Percentiles rank a stretch among this genome's conserved stretches.
These are phyloP conservation scores for Hoplodrina ambigua DNA, from an alignment of 2,888 invertebrate genomes.

Conservation along the genomic window DNA sequence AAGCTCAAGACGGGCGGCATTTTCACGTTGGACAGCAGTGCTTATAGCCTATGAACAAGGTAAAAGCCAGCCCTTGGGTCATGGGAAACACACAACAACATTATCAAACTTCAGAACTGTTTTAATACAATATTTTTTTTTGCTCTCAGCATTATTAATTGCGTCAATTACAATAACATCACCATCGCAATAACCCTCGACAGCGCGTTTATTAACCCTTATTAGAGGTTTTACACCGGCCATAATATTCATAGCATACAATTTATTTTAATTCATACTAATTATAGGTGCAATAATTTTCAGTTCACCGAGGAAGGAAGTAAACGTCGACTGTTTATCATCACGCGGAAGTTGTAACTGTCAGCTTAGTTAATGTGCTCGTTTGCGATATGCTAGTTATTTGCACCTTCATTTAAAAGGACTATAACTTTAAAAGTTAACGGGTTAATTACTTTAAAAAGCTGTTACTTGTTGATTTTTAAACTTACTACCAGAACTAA, in stretches of 20 bases:
- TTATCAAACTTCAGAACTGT: not conserved
- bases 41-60: no score
- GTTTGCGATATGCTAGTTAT: slow-evolving; percentile 19
- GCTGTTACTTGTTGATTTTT: not conserved
- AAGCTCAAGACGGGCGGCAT: no score
- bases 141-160: slow-evolving; percentile 29
- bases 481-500: not conserved
- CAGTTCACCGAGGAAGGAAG: slow-evolving; percentile 22
- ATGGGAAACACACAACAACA: no score
- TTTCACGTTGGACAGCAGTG: no score
- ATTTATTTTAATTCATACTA: slow-evolving; percentile 53
- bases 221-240: slow-evolving; percentile 46
- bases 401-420: slow-evolving; percentile 9
- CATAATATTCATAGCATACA: slow-evolving; percentile 45
- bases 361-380: slow-evolving; percentile 21
- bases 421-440: not conserved
- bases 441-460: not conserved
- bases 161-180: slow-evolving; percentile 33
- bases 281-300: slow-evolving; percentile 49
- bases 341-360: slow-evolving; percentile 40
- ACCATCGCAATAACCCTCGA: slow-evolving; percentile 39
- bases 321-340: slow-evolving; percentile 32
- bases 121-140: slow-evolving; percentile 4
- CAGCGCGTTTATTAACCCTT: slow-evolving; percentile 38
- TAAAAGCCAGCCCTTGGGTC: no score